Evolutionary conservation across 2,888 invertebrate genomes (phyloP), one percentile per base, ranked within the genome.

Genomic region (Latrodectus elegans): DNA sequence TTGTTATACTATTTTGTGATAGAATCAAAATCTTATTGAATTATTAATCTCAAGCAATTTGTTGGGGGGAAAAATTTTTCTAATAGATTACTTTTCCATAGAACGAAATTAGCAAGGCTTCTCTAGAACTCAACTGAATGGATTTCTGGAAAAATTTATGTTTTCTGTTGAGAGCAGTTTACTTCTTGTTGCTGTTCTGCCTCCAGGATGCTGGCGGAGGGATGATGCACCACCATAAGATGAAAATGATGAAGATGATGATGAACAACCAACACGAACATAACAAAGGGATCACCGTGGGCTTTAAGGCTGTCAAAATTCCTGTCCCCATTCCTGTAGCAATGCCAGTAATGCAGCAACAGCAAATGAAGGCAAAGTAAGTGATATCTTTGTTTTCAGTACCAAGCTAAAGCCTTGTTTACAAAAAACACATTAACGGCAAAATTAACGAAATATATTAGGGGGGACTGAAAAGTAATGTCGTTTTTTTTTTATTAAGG

Each of bases 251-350:
- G n/a, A 80, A 70, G 80, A 64, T 76, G 71, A 51, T 53, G 38
- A 68, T 70, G 52, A 51, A 72, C 11, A 26, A 75, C 12, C 49
- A 73, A 6, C 10, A 76, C 11, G 22, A 75, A 17, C 73, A 77
- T 26, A 53, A 68, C 51, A 86, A 80, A 26, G 51, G 74, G 0
- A 74, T 85, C n/a, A 70, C 68, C 8, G 12, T 86, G 8, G n/a
- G 67, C 15, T 60, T 86, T 15, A 86, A 86, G 55, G 74, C 85
- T 9, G 22, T 80, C 3, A 17, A 79, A 12, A 80, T 85, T 11
- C 85, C 85, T 3, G 80, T 86, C 17, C 85, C 85, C 0, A 11
- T 86, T 14, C 84, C 78, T 4, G 17, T 78, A 4, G 79, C 85
- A 49, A 53, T 74, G n/a, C 55, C 74, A 10, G 38, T 38, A 4